These are phyloP conservation scores for Acanthacorydalis orientalis DNA, from an alignment of 2,888 invertebrate species.

Conservation along the genomic window DNA sequence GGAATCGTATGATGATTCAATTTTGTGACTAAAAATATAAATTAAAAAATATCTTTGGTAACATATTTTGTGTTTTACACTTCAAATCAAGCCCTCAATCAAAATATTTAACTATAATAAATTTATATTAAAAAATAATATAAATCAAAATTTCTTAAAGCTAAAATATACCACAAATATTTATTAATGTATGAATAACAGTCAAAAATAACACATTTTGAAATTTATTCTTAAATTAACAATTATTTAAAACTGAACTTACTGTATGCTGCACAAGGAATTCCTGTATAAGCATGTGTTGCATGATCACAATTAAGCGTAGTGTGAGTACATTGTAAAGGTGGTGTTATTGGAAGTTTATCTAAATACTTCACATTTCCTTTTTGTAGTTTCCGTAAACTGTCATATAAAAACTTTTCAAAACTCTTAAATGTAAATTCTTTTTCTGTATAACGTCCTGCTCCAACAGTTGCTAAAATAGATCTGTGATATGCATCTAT, in stretches of 20 bases:
- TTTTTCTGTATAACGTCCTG: constrained; percentile 43
- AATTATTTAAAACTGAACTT: constrained; percentile 29
- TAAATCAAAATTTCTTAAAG: constrained; percentile 1
- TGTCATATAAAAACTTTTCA: constrained; percentile 78
- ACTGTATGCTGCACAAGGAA: constrained; percentile 79
- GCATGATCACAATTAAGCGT: constrained; percentile 84
- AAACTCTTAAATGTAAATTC: constrained; percentile 61
- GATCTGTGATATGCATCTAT: constrained; percentile 71
- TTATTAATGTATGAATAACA: neutral
- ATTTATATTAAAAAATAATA: neutral
- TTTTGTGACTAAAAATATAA: constrained; percentile 45
- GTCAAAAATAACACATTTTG: neutral
- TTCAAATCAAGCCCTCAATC: too few relatives aligned
- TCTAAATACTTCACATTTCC: constrained; percentile 44
- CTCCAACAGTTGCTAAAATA: constrained; percentile 46
- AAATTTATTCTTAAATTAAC: neutral
- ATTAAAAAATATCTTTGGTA: too few relatives aligned
- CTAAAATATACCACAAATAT: neutral
- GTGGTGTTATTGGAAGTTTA: constrained; percentile 24
- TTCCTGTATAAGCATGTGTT: constrained; percentile 77
- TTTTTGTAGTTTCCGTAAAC: constrained; percentile 59
- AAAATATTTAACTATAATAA: neutral
- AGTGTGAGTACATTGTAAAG: constrained; percentile 66
- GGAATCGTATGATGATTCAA: constrained; percentile 69
- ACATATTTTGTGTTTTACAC: too few relatives aligned